A percentile compares a stretch with the other conserved stretches of the same genome.
phyloP scores from a whole-genome alignment of 64 coral and sea anemone species.

The Stichodactyla mertensii region DNA sequence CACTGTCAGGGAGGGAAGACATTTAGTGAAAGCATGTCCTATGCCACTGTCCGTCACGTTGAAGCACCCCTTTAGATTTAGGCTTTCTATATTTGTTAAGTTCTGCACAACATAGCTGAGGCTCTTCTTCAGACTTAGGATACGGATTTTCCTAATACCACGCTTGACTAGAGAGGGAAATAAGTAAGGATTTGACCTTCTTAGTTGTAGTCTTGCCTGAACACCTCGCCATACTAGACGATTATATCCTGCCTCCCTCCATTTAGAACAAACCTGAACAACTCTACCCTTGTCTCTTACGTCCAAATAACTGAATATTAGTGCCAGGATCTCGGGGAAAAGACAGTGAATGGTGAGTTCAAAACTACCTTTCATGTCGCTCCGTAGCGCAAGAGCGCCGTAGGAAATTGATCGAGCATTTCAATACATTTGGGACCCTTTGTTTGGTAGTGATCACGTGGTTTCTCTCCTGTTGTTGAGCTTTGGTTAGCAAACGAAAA shows the following conservation, averaged over 20 bases:
- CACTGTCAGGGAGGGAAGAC: conserved; percentile 96
- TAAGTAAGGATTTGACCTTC: conserved; percentile 94
- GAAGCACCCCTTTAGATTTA: conserved; percentile 97
- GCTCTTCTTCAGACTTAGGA: conserved; percentile 92
- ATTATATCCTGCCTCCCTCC: conserved; percentile 90
- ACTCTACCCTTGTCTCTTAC: conserved; percentile 95
- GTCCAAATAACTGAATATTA: conserved; percentile 98
- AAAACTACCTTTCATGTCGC: conserved; percentile 78
- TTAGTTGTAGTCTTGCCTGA: conserved; percentile 96
- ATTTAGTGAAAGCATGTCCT: conserved; percentile 90
- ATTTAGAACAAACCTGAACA: conserved; percentile 87
- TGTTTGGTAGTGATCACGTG: conserved; percentile 72
- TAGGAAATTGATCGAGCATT: conserved; percentile 97
- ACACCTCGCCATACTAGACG: conserved; percentile 88
- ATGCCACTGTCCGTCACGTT: conserved; percentile 99
- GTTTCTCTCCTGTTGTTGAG: conserved; percentile 1
- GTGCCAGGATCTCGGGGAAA: conserved; percentile 96
- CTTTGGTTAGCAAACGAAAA: not conserved
- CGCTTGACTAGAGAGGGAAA: conserved; percentile 98
- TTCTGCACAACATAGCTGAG: conserved; percentile 93
- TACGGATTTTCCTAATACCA: conserved; percentile 99
- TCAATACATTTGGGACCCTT: conserved; percentile 94
- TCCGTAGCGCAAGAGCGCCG: conserved; percentile 53
- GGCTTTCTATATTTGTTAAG: conserved; percentile 82
- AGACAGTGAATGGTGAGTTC: conserved; percentile 81